Evolutionary conservation across 2,888 invertebrate genomes (phyloP).

Genomic region (Monopis laevigella): DNA sequence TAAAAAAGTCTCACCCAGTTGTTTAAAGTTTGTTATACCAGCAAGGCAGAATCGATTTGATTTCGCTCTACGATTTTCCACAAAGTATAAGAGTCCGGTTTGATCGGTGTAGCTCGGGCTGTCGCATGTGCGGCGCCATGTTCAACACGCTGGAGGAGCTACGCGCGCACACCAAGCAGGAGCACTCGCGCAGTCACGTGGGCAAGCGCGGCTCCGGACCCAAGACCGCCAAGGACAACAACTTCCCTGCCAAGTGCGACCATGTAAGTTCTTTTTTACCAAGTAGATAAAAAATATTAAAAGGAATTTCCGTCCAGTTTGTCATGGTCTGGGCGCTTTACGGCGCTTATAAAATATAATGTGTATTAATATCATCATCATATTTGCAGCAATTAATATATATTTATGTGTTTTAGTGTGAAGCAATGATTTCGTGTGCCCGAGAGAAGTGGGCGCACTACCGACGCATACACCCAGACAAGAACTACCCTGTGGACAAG

Average conservation of each 20-base stretch:
- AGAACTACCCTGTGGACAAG: conserved; percentile 50
- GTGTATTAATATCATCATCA: too few species aligned
- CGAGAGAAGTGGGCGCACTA: conserved; percentile 54
- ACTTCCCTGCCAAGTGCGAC: conserved; percentile 41
- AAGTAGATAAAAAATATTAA: too few species aligned
- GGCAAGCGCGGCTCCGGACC: conserved; percentile 45
- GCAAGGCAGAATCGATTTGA: background rate
- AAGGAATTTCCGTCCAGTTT: too few species aligned
- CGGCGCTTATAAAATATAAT: too few species aligned
- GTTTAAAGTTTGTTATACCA: background rate
- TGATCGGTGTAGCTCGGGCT: conserved; percentile 32
- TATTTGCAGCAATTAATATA: too few species aligned
- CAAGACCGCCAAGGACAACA: conserved; percentile 15
- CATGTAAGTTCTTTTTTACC: too few species aligned
- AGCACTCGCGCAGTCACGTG: conserved; percentile 42
- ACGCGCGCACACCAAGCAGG: conserved; percentile 39
- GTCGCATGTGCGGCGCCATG: conserved; percentile 44
- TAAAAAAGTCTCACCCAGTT: background rate
- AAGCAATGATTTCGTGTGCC: conserved; percentile 40
- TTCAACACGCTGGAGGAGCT: conserved; percentile 37
- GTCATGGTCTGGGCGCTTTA: too few species aligned
- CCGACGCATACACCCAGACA: conserved; percentile 46
- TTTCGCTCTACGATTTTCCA: background rate
- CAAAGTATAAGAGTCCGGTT: background rate
- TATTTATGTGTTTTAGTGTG: conserved; percentile 37